Evolutionary conservation across 2,888 invertebrate species (phyloP), one percentile per base, ranked within the genome.

Genomic region (Tridacna gigas): DNA sequence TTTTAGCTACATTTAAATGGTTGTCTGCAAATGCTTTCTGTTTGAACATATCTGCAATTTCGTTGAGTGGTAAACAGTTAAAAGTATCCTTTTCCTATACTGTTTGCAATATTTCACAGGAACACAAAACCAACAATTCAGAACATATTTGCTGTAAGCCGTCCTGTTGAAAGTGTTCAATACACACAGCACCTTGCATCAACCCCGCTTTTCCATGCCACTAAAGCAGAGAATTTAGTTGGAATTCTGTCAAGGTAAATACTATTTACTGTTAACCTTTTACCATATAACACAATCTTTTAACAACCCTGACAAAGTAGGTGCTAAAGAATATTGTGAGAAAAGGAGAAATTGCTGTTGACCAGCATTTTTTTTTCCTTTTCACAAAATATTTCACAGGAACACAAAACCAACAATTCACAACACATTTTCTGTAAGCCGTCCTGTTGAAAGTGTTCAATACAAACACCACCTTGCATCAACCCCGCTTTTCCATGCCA

Each of bases 221-320:
- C 94, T 0, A 91, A 88, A 74, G 90, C 89, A 11, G 90, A 92
- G 66, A 94, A 94, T 79, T 93, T 93, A 87, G 92, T 94, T 20
- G 95, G 95, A 48, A 94, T 95, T 73, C 82, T 95, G 5, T 94
- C 94, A 15, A 92, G 94, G 94, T 94, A 84, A 69, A 47, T 22
- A 15, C 25, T 65, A 4, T 65, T 2, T 65, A 56, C 37, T 37
- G 37, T 37, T 4, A 37, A 37, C 37, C 37, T 37, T 37, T n/a
- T n/a, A n/a, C n/a, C n/a, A n/a, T n/a, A n/a, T n/a, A n/a, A n/a
- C n/a, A n/a, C n/a, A n/a, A n/a, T n/a, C n/a, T n/a, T n/a, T n/a
- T n/a, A n/a, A n/a, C 11, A 51, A 51, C 18, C 18, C 13, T 51
- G 18, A 11, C 11, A 51, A 51, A 51, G 18, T 51, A 51, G 18